Percentiles rank a stretch among this genome's conserved stretches.
These are phyloP conservation scores for Chelidonichthys spinosus DNA, from an alignment of 2,797 vertebrate species.

Conservation along the genomic window DNA sequence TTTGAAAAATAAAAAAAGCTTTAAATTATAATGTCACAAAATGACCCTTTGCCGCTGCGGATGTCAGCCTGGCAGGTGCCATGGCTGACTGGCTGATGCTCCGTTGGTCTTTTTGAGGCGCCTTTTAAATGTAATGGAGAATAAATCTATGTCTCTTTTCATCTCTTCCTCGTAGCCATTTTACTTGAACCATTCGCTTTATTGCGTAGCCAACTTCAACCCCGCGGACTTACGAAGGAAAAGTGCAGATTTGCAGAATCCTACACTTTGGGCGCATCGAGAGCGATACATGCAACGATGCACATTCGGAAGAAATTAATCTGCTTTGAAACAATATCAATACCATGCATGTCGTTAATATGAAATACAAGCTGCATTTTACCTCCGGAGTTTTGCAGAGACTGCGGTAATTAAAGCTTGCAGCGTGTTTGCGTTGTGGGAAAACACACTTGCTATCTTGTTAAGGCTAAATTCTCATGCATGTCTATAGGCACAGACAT, in stretches of 20 bases:
- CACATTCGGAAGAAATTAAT: conserved; percentile 48
- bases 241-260: conserved; percentile 56
- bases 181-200: conserved; percentile 55
- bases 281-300: conserved; percentile 12
- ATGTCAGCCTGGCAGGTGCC: conserved; percentile 33
- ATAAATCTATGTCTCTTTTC: conserved; percentile 45
- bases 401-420: conserved; percentile 20
- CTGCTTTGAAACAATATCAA: conserved; percentile 42
- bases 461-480: conserved; percentile 59
- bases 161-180: conserved; percentile 16
- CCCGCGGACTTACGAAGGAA: conserved; percentile 28
- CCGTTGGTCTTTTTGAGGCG: conserved; percentile 14
- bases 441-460: conserved; percentile 45
- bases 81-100: conserved; percentile 39
- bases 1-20: conserved; percentile 29
- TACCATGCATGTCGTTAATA: neutral
- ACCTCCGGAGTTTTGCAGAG: conserved; percentile 4
- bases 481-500: conserved; percentile 52
- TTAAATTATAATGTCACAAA: conserved; percentile 47
- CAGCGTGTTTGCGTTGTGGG: conserved; percentile 9
- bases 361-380: conserved; percentile 7
- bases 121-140: conserved; percentile 62
- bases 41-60: conserved; percentile 15
- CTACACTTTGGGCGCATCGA: conserved; percentile 6
- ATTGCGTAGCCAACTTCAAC: conserved; percentile 24